These are phyloP conservation scores for Montipora foliosa DNA, from an alignment of 64 coral and sea anemone species.

Conservation along the genomic window DNA sequence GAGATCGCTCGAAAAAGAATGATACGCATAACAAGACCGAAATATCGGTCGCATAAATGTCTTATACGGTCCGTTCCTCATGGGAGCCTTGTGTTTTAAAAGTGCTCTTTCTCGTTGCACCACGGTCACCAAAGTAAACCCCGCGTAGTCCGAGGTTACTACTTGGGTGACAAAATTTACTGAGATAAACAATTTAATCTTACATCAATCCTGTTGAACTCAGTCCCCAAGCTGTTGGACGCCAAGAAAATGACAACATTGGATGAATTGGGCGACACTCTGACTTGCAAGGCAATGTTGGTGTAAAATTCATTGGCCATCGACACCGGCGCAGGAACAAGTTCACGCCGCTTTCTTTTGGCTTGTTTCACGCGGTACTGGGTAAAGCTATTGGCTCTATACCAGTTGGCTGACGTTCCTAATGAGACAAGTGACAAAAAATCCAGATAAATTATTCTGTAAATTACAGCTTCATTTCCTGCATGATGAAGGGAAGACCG, in stretches of 20 bases:
- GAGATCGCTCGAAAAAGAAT: too few species aligned
- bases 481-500: too few species aligned
- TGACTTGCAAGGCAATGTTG: slow-evolving; percentile 90
- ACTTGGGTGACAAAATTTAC: not conserved
- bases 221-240: slow-evolving; percentile 90
- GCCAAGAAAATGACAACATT: slow-evolving; percentile 85
- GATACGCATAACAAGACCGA: too few species aligned
- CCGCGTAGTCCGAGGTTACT: too few species aligned
- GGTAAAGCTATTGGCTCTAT: slow-evolving; percentile 86
- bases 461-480: too few species aligned
- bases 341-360: slow-evolving; percentile 76
- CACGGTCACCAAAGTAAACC: too few species aligned
- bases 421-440: not conserved
- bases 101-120: too few species aligned
- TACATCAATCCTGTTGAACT: slow-evolving; percentile 92
- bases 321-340: slow-evolving; percentile 76
- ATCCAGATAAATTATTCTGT: not conserved
- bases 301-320: slow-evolving; percentile 82
- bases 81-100: too few species aligned
- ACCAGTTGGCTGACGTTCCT: slow-evolving; percentile 82
- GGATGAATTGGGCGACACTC: slow-evolving; percentile 63
- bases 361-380: slow-evolving; percentile 77
- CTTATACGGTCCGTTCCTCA: too few species aligned
- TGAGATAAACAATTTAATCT: slow-evolving; percentile 27
- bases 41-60: too few species aligned